A percentile compares a stretch with the other conserved stretches of the same genome.
Evolutionary conservation across 2,797 vertebrate species (phyloP).

Genomic region (Eurystomus glaucurus): DNA sequence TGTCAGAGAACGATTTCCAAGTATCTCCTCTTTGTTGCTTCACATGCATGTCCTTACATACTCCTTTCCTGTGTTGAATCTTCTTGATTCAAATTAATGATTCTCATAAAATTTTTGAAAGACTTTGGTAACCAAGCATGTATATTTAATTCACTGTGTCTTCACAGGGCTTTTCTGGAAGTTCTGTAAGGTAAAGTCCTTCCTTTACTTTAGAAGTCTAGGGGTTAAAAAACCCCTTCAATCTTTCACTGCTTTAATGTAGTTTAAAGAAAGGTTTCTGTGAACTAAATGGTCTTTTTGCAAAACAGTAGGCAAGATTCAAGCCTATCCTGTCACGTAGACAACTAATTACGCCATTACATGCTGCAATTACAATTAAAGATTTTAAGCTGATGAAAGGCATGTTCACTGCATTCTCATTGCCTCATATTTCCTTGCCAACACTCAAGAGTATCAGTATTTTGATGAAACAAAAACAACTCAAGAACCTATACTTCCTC

Average conservation of each 20-base stretch:
- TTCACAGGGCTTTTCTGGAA: neutral
- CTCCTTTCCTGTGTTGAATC: neutral
- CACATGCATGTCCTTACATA: neutral
- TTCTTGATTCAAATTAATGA: neutral
- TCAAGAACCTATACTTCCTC: slow-evolving; percentile 71
- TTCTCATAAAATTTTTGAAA: neutral
- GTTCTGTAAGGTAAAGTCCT: neutral
- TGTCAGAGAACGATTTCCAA: neutral
- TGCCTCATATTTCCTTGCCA: slow-evolving; percentile 81
- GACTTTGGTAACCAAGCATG: neutral
- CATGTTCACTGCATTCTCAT: slow-evolving; percentile 77
- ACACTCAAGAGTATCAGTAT: slow-evolving; percentile 73
- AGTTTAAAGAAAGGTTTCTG: slow-evolving; percentile 54
- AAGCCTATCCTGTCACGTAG: slow-evolving; percentile 79
- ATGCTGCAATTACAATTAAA: slow-evolving; percentile 86
- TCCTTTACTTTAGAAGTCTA: neutral
- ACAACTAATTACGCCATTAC: slow-evolving; percentile 84
- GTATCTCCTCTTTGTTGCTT: neutral
- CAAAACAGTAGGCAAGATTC: slow-evolving; percentile 70
- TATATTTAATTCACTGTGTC: neutral
- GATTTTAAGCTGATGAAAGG: slow-evolving; percentile 84
- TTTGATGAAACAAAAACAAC: slow-evolving; percentile 81
- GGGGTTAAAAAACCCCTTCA: neutral
- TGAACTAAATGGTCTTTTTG: slow-evolving; percentile 55
- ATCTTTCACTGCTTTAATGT: neutral